Evolutionary conservation across 2,113 vertebrate species (phyloP), one percentile per base, ranked within the genome.

Genomic region (Austrofundulus limnaeus): DNA sequence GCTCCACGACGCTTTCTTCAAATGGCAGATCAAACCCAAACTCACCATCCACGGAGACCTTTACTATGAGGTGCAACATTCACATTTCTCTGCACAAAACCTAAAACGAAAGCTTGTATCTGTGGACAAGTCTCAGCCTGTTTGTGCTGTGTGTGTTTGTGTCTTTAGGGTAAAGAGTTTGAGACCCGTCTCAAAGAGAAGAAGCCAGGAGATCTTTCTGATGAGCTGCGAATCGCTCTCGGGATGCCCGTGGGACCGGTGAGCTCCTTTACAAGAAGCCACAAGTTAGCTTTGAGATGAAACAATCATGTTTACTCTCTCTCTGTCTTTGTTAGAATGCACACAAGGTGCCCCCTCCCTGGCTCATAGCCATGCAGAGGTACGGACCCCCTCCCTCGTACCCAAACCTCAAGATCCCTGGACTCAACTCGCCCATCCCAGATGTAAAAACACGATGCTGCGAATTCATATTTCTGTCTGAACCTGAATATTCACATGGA

Each of bases 1-100:
- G 59, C 92, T 98, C 4, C 96, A 98, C 0, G 96, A 98, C 0
- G 96, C 96, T 45, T 98, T 98, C 91, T 98, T 98, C 90, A 98
- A 97, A 50, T 98, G 96, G 96, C 96, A 98, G 85, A 98, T 94
- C 54, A 98, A 98, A 50, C 95, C 95, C 3, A 96, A 96, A 43
- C 92, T 98, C 59, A 96, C 95, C 16, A 98, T 96, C 75, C 96
- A 98, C 0, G 95, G 96, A 15, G 96, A 98, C 82, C 91, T 98
- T 21, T 98, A 97, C 72, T 98, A 97, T 0, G 95, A 98, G 96
- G 96, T 96, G 62, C 25, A 34, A 9, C 23, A 11, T 9, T 2
- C 61, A 20, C 12, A 1, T 28, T 4, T 15, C 37, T 15, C 20
- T 34, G 5, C 23, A 23, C 8, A 23, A 28, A 2, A 15, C 10